Conservation (phyloP, 2,888 invertebrate species). For the Acleris emargana region DNA sequence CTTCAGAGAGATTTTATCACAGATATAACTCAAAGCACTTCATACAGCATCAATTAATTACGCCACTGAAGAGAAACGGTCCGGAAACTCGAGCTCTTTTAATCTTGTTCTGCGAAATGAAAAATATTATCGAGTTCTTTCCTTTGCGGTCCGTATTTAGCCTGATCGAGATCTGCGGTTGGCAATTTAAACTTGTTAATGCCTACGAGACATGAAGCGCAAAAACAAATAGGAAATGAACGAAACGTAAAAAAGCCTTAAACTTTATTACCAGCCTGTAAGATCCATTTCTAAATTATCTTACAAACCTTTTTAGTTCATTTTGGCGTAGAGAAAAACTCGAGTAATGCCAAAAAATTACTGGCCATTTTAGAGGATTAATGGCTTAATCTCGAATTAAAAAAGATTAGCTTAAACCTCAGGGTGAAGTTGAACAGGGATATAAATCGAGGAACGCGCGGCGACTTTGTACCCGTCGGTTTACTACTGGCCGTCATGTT, state of each 20-base stretch:
- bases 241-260: not conserved
- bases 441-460: conserved; percentile 13
- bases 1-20: too few relatives aligned
- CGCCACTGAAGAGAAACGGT: conserved; percentile 1
- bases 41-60: conserved; percentile 12
- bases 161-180: conserved; percentile 10
- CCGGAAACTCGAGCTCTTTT: conserved; percentile 9
- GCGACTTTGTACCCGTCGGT: conserved; percentile 14
- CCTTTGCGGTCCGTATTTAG: conserved; percentile 8
- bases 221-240: conserved; percentile 11
- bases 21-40: not conserved
- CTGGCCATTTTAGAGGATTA: conserved; percentile 20
- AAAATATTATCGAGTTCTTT: conserved; percentile 14
- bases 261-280: not conserved
- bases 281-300: conserved; percentile 1
- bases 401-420: conserved; percentile 23
- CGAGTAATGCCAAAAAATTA: conserved; percentile 22
- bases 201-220: conserved; percentile 2
- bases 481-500: conserved; percentile 12
- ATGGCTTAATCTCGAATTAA: conserved; percentile 31
- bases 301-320: not conserved
- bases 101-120: conserved; percentile 10
- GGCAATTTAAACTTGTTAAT: conserved; percentile 30
- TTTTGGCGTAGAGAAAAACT: not conserved
- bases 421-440: conserved; percentile 7